These are phyloP conservation scores for Euleptes europaea DNA, from an alignment of 2,113 vertebrate species.

Conservation along the genomic window DNA sequence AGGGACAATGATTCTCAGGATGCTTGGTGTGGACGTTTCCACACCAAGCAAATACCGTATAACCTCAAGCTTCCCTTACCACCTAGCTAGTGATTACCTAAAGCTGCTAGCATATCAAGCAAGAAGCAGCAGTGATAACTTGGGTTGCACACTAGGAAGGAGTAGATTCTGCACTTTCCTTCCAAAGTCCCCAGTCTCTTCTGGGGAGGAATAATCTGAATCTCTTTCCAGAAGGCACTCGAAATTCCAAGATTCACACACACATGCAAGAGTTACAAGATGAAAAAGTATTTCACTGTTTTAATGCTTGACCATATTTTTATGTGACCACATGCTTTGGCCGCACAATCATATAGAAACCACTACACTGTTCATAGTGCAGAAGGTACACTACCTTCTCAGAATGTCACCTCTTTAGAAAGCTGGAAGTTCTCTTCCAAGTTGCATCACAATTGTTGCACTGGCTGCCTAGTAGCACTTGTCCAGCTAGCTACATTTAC, in stretches of 20 bases:
- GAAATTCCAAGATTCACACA: not conserved
- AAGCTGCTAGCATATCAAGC: not conserved
- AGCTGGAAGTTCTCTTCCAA: not conserved
- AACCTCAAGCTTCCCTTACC: not conserved
- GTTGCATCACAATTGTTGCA: not conserved
- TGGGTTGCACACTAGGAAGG: not conserved
- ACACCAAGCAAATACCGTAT: too few relatives aligned
- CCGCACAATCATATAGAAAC: not conserved
- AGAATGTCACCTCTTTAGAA: not conserved
- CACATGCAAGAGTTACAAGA: not conserved
- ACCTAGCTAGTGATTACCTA: not conserved
- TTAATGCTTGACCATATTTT: conserved; percentile 1
- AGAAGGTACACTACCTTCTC: not conserved
- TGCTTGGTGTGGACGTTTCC: not conserved
- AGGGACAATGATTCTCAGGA: not conserved
- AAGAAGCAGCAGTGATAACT: not conserved
- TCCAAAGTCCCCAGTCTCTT: not conserved
- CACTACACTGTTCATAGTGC: conserved; percentile 1
- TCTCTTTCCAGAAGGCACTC: not conserved
- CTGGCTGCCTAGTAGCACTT: not conserved
- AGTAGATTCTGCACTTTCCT: not conserved
- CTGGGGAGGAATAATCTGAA: not conserved
- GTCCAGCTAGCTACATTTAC: not conserved
- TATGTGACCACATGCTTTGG: not conserved
- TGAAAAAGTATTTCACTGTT: not conserved